Conservation (phyloP, 2,888 invertebrate genomes). For the Nymphalis c-album region DNA sequence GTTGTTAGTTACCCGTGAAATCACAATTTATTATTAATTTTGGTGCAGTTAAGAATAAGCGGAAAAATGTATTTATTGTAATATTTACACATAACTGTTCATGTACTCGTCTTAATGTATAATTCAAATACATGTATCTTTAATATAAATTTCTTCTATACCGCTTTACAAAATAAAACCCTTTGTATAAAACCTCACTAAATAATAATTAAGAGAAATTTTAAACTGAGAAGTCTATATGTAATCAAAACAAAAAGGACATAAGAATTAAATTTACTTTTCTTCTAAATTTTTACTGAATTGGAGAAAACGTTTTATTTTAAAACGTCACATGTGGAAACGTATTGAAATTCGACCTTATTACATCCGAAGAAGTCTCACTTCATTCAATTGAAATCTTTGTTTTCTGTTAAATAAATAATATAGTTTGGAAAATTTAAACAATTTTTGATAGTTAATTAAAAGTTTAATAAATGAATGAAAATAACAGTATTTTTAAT, state of each 20-base stretch:
- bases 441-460: neutral
- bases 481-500: slow-evolving; percentile 35
- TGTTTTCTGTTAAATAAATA: too few species aligned
- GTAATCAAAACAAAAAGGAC: neutral
- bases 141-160: slow-evolving; percentile 3
- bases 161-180: neutral
- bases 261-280: too few species aligned
- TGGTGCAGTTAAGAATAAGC: slow-evolving; percentile 56
- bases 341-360: too few species aligned
- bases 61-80: slow-evolving; percentile 35
- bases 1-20: slow-evolving; percentile 70
- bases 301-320: too few species aligned
- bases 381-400: too few species aligned
- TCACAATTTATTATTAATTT: slow-evolving; percentile 58
- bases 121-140: neutral
- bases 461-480: neutral
- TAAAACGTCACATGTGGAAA: too few species aligned
- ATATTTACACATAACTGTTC: slow-evolving; percentile 11
- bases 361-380: too few species aligned
- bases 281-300: too few species aligned
- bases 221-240: neutral
- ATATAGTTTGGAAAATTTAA: neutral
- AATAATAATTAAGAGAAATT: neutral
- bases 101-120: slow-evolving; percentile 6
- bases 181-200: neutral